A percentile compares a stretch with the other conserved stretches of the same genome.
phyloP scores from a whole-genome alignment of 2,797 vertebrate genomes.

The Oryzias sinensis region DNA sequence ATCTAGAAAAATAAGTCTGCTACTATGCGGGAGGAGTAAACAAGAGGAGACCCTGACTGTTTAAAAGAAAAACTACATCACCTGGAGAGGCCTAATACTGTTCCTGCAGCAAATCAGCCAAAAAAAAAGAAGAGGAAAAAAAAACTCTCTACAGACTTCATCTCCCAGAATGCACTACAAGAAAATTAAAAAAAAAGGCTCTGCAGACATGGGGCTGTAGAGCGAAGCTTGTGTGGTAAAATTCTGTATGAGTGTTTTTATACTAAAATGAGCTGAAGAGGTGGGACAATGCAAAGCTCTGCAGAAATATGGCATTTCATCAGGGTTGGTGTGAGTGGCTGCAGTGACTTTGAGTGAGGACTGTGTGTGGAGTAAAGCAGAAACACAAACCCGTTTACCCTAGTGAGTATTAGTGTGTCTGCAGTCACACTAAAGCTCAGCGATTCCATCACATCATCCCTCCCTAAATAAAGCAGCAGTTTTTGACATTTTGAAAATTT shows the following conservation, averaged over 20 bases:
- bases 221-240: conserved; percentile 60
- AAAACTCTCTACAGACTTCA: conserved; percentile 57
- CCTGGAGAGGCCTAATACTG: conserved; percentile 82
- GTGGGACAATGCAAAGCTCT: conserved; percentile 53
- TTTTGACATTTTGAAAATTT: conserved; percentile 10
- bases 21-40: conserved; percentile 60
- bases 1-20: conserved; percentile 27
- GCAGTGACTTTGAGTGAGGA: conserved; percentile 16
- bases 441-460: conserved; percentile 22
- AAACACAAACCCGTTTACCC: conserved; percentile 51
- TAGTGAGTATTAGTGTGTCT: conserved; percentile 26
- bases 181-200: conserved; percentile 26
- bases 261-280: conserved; percentile 24
- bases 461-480: background rate
- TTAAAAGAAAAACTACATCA: conserved; percentile 59
- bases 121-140: conserved; percentile 64
- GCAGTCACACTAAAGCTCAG: conserved; percentile 36
- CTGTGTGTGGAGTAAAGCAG: conserved; percentile 11
- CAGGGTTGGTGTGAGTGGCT: conserved; percentile 16
- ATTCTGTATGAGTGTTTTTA: conserved; percentile 49
- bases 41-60: conserved; percentile 52
- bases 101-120: conserved; percentile 79
- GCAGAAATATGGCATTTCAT: conserved; percentile 39
- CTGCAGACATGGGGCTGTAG: conserved; percentile 69
- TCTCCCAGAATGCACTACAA: conserved; percentile 73